Evolutionary conservation across 1,140 invertebrate genomes (phyloP).

Genomic region (Cherax destructor): DNA sequence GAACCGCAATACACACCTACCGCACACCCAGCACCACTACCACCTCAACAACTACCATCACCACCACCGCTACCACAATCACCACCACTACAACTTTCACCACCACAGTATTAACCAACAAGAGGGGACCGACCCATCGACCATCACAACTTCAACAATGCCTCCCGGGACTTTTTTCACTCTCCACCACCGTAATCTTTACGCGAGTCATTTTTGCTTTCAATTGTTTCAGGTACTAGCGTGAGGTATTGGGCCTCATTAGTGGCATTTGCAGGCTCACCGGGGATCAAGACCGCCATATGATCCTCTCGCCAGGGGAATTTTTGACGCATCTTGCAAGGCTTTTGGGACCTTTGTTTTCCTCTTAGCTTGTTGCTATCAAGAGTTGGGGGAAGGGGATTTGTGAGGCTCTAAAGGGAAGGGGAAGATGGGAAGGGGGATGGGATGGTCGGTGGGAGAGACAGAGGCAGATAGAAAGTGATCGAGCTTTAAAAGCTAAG

Average conservation of each 20-base stretch:
- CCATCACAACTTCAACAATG: constrained; percentile 39
- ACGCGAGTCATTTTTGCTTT: constrained; percentile 26
- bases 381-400: constrained; percentile 5
- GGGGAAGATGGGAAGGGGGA: neutral
- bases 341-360: constrained; percentile 39
- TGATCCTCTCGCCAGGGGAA: constrained; percentile 23
- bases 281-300: constrained; percentile 29
- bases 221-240: constrained; percentile 25
- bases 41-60: neutral
- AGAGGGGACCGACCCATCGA: neutral
- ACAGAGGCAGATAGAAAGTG: neutral
- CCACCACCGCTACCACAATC: neutral
- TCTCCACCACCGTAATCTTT: constrained; percentile 12
- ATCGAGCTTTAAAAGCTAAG: no score
- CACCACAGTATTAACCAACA: constrained; percentile 2
- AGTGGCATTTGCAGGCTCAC: constrained; percentile 23
- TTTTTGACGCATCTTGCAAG: constrained; percentile 20
- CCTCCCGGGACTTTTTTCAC: no score
- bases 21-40: neutral
- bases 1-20: no score
- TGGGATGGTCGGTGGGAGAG: neutral
- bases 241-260: constrained; percentile 29
- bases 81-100: neutral
- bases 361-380: neutral
- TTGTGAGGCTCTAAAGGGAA: neutral